Base-by-base conservation (phyloP, 2,797 vertebrate genomes). In the Lagodon rhomboides region DNA sequence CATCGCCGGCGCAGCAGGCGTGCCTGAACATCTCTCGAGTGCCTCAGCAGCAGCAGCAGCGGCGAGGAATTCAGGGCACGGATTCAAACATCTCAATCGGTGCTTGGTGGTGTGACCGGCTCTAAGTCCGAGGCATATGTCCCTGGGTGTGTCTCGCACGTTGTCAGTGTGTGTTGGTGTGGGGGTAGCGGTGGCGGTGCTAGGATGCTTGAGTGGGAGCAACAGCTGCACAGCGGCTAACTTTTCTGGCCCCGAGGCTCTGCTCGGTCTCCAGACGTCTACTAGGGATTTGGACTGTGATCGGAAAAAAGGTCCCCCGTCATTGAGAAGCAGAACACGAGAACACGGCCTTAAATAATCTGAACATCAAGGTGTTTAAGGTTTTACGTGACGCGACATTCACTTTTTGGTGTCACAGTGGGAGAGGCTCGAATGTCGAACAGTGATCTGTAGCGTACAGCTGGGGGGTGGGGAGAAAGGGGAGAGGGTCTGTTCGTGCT, bases 131-230 rank as follows among this genome's bases (percentile, higher is more conserved):
- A 49, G 80, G 77, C 90, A 91, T 53, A 54, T 91, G 93, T 89
- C 81, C 27, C 27, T 70, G 93, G 92, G 93, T 88, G 93, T 91
- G 90, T 85, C 88, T 77, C 62, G 1, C 83, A 78, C 60, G 1
- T 59, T 87, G 85, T 82, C 51, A n/a, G 69, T 51, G 44, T 30
- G 73, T 55, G 46, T 51, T 18, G 53, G 56, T 62, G 75, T 56
- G 69, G 77, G 75, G 62, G 56, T 16, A 0, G 50, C 1, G 54
- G 68, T 3, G 17, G 58, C 0, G 12, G 53, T 3, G 7, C 71
- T 12, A 2, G 20, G 77, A 56, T 13, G 68, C 46, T 62, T 74
- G 86, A 83, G 66, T 25, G 43, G 63, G 47, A 34, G 68, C 68
- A 80, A 81, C 93, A 93, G 91, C 93, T 94, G 92, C 83, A 76